Conservation (phyloP, 1,140 invertebrate species). For the Spodoptera litura region DNA sequence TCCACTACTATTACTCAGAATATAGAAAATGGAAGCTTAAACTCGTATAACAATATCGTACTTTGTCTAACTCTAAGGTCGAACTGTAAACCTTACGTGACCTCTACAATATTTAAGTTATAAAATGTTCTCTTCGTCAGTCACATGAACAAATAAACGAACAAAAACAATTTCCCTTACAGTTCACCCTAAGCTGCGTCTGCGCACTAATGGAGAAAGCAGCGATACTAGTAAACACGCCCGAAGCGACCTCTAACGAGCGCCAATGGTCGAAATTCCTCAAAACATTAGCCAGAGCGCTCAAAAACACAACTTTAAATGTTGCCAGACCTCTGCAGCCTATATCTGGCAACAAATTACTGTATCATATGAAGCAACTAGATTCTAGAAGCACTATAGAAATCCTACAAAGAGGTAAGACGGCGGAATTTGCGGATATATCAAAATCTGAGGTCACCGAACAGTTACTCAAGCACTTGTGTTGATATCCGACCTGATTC, state of each 20-base stretch:
- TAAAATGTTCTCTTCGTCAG: too few relatives aligned
- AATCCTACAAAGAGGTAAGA: slow-evolving; percentile 75
- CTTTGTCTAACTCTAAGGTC: too few relatives aligned
- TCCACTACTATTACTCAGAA: too few relatives aligned
- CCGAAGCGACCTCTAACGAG: slow-evolving; percentile 75
- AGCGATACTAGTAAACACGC: slow-evolving; percentile 68
- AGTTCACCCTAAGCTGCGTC: slow-evolving; percentile 75
- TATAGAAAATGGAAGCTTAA: too few relatives aligned
- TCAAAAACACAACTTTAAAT: slow-evolving; percentile 66
- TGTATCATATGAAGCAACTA: slow-evolving; percentile 69
- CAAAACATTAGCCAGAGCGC: slow-evolving; percentile 71
- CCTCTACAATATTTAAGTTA: too few relatives aligned
- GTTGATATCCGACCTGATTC: slow-evolving; percentile 60
- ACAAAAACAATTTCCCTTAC: slow-evolving; percentile 43
- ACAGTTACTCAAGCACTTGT: slow-evolving; percentile 72
- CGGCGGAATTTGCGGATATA: slow-evolving; percentile 69
- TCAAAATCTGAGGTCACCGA: slow-evolving; percentile 69
- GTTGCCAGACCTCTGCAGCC: slow-evolving; percentile 66
- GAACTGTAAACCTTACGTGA: too few relatives aligned
- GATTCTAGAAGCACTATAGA: slow-evolving; percentile 76
- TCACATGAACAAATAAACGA: background rate
- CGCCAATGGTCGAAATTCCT: slow-evolving; percentile 81
- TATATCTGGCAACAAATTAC: slow-evolving; percentile 60
- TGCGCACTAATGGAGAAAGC: slow-evolving; percentile 73
- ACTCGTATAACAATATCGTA: too few relatives aligned